A percentile compares a stretch with the other conserved stretches of the same genome.
Conservation (phyloP, 2,888 invertebrate species). For the Dynastes hyllus region DNA sequence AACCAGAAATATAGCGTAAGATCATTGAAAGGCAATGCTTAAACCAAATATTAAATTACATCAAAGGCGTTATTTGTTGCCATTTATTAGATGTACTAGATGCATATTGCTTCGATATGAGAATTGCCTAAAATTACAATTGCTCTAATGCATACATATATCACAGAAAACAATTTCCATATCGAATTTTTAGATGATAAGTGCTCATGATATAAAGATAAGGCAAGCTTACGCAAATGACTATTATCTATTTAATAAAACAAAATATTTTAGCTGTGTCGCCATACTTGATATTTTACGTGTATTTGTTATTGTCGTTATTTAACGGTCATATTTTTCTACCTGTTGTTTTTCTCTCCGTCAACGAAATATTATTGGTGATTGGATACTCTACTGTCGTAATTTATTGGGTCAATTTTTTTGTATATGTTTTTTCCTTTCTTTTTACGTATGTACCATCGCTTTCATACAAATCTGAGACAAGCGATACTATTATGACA, state of each 20-base stretch:
- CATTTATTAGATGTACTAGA: too few relatives aligned
- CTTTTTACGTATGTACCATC: neutral
- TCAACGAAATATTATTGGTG: slow-evolving; percentile 18
- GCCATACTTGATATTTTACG: slow-evolving; percentile 36
- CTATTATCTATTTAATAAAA: slow-evolving; percentile 27
- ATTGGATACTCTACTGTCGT: slow-evolving; percentile 4
- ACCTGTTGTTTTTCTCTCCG: neutral
- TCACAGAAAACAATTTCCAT: slow-evolving; percentile 39
- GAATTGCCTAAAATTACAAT: slow-evolving; percentile 5
- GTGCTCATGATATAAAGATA: slow-evolving; percentile 27
- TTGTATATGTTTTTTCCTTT: neutral
- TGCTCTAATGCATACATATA: slow-evolving; percentile 23
- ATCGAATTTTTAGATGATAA: slow-evolving; percentile 36
- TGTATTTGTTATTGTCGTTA: slow-evolving; percentile 7
- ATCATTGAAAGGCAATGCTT: too few relatives aligned
- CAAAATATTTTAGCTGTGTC: slow-evolving; percentile 18
- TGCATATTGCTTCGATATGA: neutral
- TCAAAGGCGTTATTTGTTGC: too few relatives aligned
- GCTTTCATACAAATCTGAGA: too few relatives aligned
- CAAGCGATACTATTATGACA: too few relatives aligned
- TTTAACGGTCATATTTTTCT: slow-evolving; percentile 3
- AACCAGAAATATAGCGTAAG: too few relatives aligned
- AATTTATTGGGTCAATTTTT: slow-evolving; percentile 14
- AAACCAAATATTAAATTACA: too few relatives aligned
- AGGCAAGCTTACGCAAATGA: slow-evolving; percentile 35